Base-by-base conservation (phyloP, 1,140 invertebrate genomes). In the Rhopalosiphum padi region DNA sequence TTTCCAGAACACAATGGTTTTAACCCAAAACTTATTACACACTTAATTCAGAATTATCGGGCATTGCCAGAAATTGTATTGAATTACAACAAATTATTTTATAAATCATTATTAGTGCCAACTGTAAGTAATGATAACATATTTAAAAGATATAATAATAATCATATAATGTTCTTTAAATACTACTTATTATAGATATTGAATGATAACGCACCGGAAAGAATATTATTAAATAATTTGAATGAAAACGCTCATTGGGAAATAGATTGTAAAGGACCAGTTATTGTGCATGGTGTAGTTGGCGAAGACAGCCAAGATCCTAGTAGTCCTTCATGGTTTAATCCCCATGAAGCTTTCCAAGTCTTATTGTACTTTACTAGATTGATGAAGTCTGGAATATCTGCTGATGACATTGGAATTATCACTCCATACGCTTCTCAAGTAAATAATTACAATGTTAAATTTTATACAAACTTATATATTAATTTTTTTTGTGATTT, bases 351-450 rank as follows among this genome's bases (percentile, higher is more conserved):
- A 96, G 97, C 97, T 0, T 96, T 97, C 6, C 97, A 97, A 96
- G 96, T 98, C 18, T 96, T 96, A 94, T 95, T 96, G 60, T 97
- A 97, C 94, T 95, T 96, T 23, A 95, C 96, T 82, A 96, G 96
- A 90, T 94, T 98, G 1, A 97, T 97, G 95, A 96, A 96, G 88
- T 95, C 95, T 86, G 96, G 97, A 51, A 94, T 99, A 22, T 95
- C 94, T 8, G 95, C 96, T 88, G 95, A 97, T 90, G 97, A 99
- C 94, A 97, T 99, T 95, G 99, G 99, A 11, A 97, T 99, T 94
- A 98, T 99, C 92, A 98, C 98, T 15, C 98, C 99, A 0, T 99
- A 99, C 95, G 95, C 97, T 93, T 98, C 98, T 95, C 99, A 99
- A 96, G 98, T 98, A 95, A 95, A 94, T 94, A 83, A 37, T 11